These are phyloP conservation scores for Drosophila cyrtoloma DNA, from an alignment of 2,888 invertebrate genomes.

Conservation along the genomic window DNA sequence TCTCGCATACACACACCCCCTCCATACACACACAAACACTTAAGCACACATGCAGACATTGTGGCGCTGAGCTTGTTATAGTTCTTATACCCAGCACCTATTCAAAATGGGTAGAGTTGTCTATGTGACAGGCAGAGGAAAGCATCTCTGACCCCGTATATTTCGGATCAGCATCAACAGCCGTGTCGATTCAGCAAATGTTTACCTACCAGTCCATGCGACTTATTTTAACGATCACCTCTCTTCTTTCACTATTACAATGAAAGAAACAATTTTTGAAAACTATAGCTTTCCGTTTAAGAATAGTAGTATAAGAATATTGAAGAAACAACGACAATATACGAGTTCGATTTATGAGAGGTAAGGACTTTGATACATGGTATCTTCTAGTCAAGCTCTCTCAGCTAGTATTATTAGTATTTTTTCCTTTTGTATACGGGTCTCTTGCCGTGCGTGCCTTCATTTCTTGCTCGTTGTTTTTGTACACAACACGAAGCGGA, in stretches of 20 bases:
- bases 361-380: neutral
- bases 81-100: slow-evolving; percentile 34
- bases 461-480: slow-evolving; percentile 38
- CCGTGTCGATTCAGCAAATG: neutral
- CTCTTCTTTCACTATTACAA: neutral
- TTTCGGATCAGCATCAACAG: neutral
- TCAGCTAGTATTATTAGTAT: neutral
- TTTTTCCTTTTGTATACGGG: slow-evolving; percentile 25
- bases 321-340: neutral
- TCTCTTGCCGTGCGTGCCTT: slow-evolving; percentile 69
- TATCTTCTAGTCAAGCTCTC: neutral
- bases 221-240: neutral
- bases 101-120: neutral
- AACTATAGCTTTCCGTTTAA: neutral
- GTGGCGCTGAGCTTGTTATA: slow-evolving; percentile 48
- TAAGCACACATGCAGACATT: slow-evolving; percentile 23
- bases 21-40: slow-evolving; percentile 7
- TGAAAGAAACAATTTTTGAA: neutral
- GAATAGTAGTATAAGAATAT: neutral
- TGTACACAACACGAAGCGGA: slow-evolving; percentile 38
- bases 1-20: slow-evolving; percentile 8
- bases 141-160: neutral
- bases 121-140: neutral
- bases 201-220: neutral
- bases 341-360: neutral